phyloP scores from a whole-genome alignment of 2,797 vertebrate species.

The Acanthornis magna region DNA sequence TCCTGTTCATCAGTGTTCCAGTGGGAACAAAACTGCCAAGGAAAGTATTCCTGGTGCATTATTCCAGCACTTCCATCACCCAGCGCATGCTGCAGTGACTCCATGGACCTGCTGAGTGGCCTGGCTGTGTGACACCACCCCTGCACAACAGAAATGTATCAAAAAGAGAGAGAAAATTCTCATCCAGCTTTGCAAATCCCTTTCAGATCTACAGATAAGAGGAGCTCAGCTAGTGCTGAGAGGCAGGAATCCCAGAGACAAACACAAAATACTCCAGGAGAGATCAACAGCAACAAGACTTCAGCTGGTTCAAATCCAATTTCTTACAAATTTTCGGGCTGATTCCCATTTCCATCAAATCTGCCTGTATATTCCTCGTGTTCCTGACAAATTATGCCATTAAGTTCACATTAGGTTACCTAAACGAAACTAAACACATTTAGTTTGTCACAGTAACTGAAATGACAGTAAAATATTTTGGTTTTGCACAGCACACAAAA shows the following conservation, averaged over 20 bases:
- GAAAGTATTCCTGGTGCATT: background rate
- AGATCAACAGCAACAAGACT: constrained; percentile 18
- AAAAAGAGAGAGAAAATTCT: background rate
- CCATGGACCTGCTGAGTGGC: background rate
- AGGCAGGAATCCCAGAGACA: background rate
- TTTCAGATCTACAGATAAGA: background rate
- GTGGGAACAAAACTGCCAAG: background rate
- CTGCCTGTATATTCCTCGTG: background rate
- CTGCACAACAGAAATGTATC: background rate
- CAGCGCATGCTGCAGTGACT: background rate
- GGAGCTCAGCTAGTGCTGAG: background rate
- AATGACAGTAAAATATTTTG: constrained; percentile 31
- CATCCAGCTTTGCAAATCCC: background rate
- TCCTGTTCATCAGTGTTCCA: background rate
- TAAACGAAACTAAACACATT: background rate
- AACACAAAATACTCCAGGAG: background rate
- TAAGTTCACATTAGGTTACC: constrained; percentile 11
- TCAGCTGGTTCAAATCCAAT: constrained; percentile 14
- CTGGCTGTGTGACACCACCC: background rate
- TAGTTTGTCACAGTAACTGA: background rate
- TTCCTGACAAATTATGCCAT: background rate
- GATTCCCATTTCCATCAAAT: constrained; percentile 20
- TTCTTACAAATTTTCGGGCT: background rate
- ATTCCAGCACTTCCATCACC: background rate
- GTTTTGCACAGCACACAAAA: background rate